Percentiles rank a stretch among this genome's conserved stretches.
Evolutionary conservation across 2,888 invertebrate species (phyloP).

Genomic region (Folsomia candida): DNA sequence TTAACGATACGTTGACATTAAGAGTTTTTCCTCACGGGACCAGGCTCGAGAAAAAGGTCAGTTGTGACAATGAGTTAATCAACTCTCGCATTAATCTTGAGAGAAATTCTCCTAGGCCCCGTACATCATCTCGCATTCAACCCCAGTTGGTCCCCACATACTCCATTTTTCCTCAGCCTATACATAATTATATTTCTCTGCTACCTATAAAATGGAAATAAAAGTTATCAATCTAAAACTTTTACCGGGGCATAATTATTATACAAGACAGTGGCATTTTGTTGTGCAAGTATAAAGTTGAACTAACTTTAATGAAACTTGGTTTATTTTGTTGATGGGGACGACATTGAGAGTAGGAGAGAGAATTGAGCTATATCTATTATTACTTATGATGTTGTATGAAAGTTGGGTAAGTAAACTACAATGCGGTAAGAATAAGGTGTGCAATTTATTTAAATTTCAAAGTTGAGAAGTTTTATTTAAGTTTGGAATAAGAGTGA

Average conservation of each 20-base stretch:
- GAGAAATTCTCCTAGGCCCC: not conserved
- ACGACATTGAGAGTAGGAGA: not conserved
- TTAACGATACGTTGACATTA: no score
- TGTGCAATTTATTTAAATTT: conserved; percentile 8
- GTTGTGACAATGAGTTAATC: not conserved
- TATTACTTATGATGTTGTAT: not conserved
- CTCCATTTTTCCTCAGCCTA: not conserved
- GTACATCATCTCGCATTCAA: not conserved
- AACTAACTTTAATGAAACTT: not conserved
- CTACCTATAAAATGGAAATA: not conserved
- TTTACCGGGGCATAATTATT: not conserved
- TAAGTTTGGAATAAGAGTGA: conserved; percentile 5
- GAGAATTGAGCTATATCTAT: not conserved
- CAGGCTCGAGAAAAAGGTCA: not conserved
- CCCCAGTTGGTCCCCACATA: not conserved
- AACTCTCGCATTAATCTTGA: no score
- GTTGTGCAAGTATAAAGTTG: not conserved
- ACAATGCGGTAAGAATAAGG: not conserved
- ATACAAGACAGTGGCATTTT: not conserved
- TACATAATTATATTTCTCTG: not conserved
- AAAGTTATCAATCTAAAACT: not conserved
- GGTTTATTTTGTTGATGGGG: not conserved
- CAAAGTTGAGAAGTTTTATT: conserved; percentile 7
- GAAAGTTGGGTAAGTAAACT: not conserved
- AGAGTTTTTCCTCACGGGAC: no score